Evolutionary conservation across 1,140 invertebrate genomes (phyloP).

Genomic region (Drosophila athabasca): DNA sequence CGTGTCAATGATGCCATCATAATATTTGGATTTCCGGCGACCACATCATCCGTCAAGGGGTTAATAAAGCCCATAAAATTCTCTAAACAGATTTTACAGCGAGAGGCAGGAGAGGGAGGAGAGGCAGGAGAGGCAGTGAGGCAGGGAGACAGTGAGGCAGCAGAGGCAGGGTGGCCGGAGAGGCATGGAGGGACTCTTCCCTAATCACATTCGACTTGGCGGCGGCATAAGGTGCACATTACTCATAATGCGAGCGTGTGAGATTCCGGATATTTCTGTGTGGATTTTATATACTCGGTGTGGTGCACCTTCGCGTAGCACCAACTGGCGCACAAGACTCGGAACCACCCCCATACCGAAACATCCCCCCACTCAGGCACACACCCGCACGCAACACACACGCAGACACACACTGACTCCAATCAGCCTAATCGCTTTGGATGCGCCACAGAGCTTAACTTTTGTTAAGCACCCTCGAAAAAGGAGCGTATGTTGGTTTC

Average conservation of each 20-base stretch:
- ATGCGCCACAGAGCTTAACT: constrained; percentile 76
- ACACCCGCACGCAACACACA: neutral
- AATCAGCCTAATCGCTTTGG: constrained; percentile 80
- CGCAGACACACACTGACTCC: constrained; percentile 25
- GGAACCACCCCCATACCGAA: constrained; percentile 22
- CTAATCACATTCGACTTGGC: constrained; percentile 74
- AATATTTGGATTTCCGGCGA: constrained; percentile 74
- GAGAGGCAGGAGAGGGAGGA: no score
- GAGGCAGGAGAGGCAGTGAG: neutral
- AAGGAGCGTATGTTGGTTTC: no score
- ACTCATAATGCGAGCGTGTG: constrained; percentile 77
- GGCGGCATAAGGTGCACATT: constrained; percentile 82
- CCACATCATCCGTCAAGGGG: constrained; percentile 73
- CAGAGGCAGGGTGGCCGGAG: no score
- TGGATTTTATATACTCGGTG: constrained; percentile 25
- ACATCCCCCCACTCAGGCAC: constrained; percentile 28
- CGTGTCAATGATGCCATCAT: constrained; percentile 82
- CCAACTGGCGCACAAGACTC: constrained; percentile 49
- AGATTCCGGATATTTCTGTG: constrained; percentile 33
- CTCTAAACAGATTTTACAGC: constrained; percentile 36
- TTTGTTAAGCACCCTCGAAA: constrained; percentile 46
- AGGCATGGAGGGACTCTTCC: constrained; percentile 1
- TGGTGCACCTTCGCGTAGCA: constrained; percentile 28
- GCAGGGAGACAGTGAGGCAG: neutral
- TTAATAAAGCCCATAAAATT: constrained; percentile 71